Conservation (phyloP, 2,888 invertebrate species). For the Cosmia pyralina region DNA sequence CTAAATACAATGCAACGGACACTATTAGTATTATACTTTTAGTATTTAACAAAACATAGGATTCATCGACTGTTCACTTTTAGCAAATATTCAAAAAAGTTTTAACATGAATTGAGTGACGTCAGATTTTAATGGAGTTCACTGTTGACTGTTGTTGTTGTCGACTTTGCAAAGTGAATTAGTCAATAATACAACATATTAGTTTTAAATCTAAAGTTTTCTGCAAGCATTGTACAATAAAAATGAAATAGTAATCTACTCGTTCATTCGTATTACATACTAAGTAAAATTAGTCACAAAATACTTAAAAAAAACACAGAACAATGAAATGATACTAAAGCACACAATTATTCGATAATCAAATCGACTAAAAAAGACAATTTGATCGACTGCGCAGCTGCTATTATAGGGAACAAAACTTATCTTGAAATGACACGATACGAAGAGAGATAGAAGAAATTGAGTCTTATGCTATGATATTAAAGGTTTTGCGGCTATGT, state of each 20-base stretch:
- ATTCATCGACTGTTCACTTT: conserved; percentile 18
- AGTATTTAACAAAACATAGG: conserved; percentile 25
- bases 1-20: conserved; percentile 27
- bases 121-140: conserved; percentile 8
- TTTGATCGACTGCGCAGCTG: conserved; percentile 55
- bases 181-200: conserved; percentile 13
- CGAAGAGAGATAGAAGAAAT: not conserved
- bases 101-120: not conserved
- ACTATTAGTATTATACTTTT: conserved; percentile 29
- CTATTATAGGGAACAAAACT: conserved; percentile 44
- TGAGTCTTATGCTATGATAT: not conserved
- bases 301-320: conserved; percentile 66
- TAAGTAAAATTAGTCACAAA: conserved; percentile 71
- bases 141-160: not conserved
- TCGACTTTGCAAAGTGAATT: conserved; percentile 6
- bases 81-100: not conserved
- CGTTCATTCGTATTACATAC: conserved; percentile 57
- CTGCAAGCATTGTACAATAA: conserved; percentile 44
- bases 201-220: conserved; percentile 20
- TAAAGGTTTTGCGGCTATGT: not conserved
- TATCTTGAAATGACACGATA: conserved; percentile 54
- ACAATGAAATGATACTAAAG: conserved; percentile 61
- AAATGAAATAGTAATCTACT: conserved; percentile 41
- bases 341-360: conserved; percentile 39
- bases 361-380: conserved; percentile 33